Evolutionary conservation across 2,888 invertebrate genomes (phyloP).

Genomic region (Dorcus parallelipipedus): DNA sequence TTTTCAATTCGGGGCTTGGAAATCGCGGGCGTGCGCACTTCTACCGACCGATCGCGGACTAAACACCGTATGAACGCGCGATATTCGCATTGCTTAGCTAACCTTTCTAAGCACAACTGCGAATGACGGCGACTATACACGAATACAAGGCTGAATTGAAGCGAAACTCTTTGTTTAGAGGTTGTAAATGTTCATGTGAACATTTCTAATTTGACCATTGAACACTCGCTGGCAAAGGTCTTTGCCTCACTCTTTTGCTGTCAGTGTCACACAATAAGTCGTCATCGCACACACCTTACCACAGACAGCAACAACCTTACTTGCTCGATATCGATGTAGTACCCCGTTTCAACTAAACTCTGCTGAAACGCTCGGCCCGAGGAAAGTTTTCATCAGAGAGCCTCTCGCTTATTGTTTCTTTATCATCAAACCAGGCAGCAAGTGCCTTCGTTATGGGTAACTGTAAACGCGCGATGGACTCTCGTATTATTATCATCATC

Average conservation of each 20-base stretch:
- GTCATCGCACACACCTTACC: neutral
- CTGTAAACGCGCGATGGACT: too few relatives aligned
- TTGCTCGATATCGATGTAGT: neutral
- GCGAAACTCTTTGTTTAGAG: conserved; percentile 40
- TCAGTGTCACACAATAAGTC: neutral
- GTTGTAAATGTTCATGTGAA: conserved; percentile 29
- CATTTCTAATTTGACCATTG: conserved; percentile 36
- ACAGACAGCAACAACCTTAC: neutral
- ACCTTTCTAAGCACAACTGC: conserved; percentile 40
- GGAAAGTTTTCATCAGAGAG: neutral
- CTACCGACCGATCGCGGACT: conserved; percentile 18
- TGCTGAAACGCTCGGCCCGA: neutral
- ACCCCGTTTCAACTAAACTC: neutral
- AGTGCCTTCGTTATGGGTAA: too few relatives aligned
- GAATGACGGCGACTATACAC: conserved; percentile 36
- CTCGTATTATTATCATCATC: too few relatives aligned
- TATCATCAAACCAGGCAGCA: too few relatives aligned
- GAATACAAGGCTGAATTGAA: conserved; percentile 41
- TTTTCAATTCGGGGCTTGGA: conserved; percentile 6
- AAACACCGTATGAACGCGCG: conserved; percentile 23
- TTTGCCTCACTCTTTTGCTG: conserved; percentile 2
- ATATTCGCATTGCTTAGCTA: conserved; percentile 40
- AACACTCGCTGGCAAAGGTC: conserved; percentile 13
- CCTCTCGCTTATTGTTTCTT: too few relatives aligned
- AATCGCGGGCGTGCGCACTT: conserved; percentile 19